A percentile compares a stretch with the other conserved stretches of the same genome.
phyloP scores from a whole-genome alignment of 2,888 invertebrate species.

The Hirtodrosophila histrioides region DNA sequence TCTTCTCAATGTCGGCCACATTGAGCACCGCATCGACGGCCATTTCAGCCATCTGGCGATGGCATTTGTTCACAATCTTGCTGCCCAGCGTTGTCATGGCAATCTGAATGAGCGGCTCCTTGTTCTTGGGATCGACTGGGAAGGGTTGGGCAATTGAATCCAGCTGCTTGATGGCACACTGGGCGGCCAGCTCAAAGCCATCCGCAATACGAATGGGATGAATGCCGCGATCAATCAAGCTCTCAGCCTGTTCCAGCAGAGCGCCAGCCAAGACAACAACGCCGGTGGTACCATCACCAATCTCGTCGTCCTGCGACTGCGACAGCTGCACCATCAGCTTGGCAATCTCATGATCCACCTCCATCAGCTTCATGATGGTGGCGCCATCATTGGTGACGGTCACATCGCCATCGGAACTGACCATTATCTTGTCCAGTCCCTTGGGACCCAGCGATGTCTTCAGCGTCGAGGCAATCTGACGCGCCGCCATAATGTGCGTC shows the following conservation, averaged over 20 bases:
- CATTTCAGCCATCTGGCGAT: slow-evolving; percentile 98
- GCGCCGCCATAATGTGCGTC: slow-evolving; percentile 99
- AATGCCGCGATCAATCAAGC: slow-evolving; percentile 96
- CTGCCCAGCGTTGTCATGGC: slow-evolving; percentile 99
- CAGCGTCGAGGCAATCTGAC: slow-evolving; percentile 94
- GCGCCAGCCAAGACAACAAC: slow-evolving; percentile 95
- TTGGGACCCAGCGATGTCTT: slow-evolving; percentile 98
- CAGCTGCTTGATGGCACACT: slow-evolving; percentile 92
- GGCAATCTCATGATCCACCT: slow-evolving; percentile 99
- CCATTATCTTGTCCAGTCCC: slow-evolving; percentile 98
- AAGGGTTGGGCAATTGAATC: slow-evolving; percentile 95
- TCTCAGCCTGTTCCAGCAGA: slow-evolving; percentile 96
- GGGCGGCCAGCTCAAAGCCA: slow-evolving; percentile 98
- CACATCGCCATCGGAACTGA: slow-evolving; percentile 98
- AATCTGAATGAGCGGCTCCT: slow-evolving; percentile 95
- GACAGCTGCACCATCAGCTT: slow-evolving; percentile 99
- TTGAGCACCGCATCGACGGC: slow-evolving; percentile 98
- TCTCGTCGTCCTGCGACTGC: slow-evolving; percentile 99
- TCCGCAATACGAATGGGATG: slow-evolving; percentile 99
- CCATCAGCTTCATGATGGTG: slow-evolving; percentile 99
- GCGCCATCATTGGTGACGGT: slow-evolving; percentile 99
- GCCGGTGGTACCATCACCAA: slow-evolving; percentile 99
- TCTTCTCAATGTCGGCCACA: slow-evolving; percentile 95
- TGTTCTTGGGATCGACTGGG: slow-evolving; percentile 92
- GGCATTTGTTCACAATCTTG: slow-evolving; percentile 98